A percentile compares a stretch with the other conserved stretches of the same genome.
Conservation (phyloP, 2,113 vertebrate genomes). For the Phylloscopus trochilus region DNA sequence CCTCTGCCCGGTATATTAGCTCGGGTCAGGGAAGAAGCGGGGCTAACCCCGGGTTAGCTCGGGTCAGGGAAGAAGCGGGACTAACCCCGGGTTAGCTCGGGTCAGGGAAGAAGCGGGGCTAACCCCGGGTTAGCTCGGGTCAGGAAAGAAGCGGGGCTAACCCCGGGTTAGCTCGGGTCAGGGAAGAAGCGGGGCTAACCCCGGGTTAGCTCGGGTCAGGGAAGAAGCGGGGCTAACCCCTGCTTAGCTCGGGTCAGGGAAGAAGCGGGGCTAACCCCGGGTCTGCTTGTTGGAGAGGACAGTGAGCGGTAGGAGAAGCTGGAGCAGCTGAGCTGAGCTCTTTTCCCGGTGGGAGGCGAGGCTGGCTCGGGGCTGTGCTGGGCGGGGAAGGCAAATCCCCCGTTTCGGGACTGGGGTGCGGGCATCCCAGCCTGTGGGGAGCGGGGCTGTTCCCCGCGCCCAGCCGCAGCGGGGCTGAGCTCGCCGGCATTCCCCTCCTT, state of each 20-base stretch:
- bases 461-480: not conserved
- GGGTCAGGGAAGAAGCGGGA: too few species aligned
- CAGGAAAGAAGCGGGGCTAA: not conserved
- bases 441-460: not conserved
- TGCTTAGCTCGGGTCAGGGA: not conserved
- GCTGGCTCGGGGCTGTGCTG: rapidly evolving
- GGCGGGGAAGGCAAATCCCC: not conserved
- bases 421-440: not conserved
- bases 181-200: not conserved
- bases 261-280: not conserved
- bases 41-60: rapidly evolving
- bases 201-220: not conserved
- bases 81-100: too few species aligned
- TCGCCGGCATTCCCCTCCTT: not conserved
- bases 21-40: not conserved
- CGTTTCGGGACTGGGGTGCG: not conserved
- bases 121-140: too few species aligned
- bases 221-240: not conserved
- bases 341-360: not conserved
- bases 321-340: rapidly evolving
- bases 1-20: rapidly evolving
- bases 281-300: not conserved
- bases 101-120: too few species aligned
- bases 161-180: too few species aligned
- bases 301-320: not conserved